Base-by-base conservation (phyloP, 2,113 vertebrate genomes). In the Dicrurus megarhynchus region DNA sequence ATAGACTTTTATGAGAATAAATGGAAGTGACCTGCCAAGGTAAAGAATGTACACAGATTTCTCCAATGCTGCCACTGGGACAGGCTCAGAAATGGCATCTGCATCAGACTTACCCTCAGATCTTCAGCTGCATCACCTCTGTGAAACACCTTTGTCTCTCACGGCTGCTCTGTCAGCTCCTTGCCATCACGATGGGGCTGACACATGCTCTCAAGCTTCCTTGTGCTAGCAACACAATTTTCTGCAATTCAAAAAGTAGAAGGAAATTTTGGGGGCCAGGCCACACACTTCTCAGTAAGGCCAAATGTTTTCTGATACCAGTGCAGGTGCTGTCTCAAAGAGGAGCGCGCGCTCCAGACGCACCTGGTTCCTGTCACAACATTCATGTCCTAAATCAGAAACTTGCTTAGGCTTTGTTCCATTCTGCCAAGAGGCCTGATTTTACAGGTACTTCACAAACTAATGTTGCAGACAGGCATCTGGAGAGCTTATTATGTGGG, bases 1-100 rank as follows among this genome's bases (percentile, higher is more conserved):
- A 88, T 39, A 50, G 84, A 88, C 85, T 88, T 95, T 60, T 78
- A 88, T 74, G 55, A 92, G 70, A 92, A 94, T 71, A 90, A 88
- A 84, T 87, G 27, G 16, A 39, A 39, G n/a, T 68, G 86, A 87
- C 89, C 73, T 83, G 74, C 55, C 61, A 95, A 91, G 55, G 76
- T 76, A 87, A 94, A 81, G 77, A 75, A 82, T 47, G 22, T 79
- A 63, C 73, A 53, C 53, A 53, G 56, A 73, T 91, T 96, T 94
- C 77, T 79, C 39, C 65, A 39, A 61, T 61, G 76, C 33, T 65
- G 24, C 56, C 49, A 0, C 57, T 42, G 80, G 65, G 83, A 78
- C 53, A 53, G 73, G n/a, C 41, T 90, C 35, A 87, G 65, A 92
- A 79, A 24, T n/a, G 33, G 69, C 60, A 67, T 59, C 44, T 84